Base-by-base conservation (phyloP, 2,113 vertebrate genomes). In the Cebidichthys violaceus region DNA sequence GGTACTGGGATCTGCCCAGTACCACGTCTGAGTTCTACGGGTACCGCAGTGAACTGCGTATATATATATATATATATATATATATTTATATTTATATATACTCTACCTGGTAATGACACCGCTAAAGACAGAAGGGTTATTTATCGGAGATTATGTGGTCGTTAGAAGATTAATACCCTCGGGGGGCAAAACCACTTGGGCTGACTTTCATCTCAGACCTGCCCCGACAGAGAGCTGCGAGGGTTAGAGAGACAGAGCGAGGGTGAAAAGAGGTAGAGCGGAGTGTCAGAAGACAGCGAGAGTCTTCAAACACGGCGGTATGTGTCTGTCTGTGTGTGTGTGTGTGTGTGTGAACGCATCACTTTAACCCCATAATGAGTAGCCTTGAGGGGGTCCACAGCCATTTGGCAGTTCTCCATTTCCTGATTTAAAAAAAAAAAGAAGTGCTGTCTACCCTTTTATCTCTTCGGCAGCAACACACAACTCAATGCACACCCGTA, bases 301-400 rank as follows among this genome's bases (percentile, higher is more conserved):
- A 75, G 88, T 79, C 86, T 93, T 92, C 90, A 92, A 92, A 93
- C 76, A 29, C 77, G 37, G 57, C 18, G 89, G 2, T 35, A 37
- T 92, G 2, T 37, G 43, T 92, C 92, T 89, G 94, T 80, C 62
- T 82, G 68, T 84, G 57, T 70, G 33, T 81, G 55, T 92, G 93
- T 91, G 94, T 79, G 70, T 61, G 65, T 75, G 69, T 74, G 54
- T 67, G 78, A 33, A 75, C 64, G 18, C 61, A 75, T 91, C 74
- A 83, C 78, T 96, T 96, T 95, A 96, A 96, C 94, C 95, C 96
- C 95, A 96, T 97, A 96, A 97, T 97, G 96, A 98, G 95, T 96
- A 93, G 95, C 94, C 86, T 92, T 89, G 88, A 96, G 94, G 96
- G 93, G 87, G 93, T 96, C 94, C 94, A 93, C 79, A 92, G 91